A percentile compares a stretch with the other conserved stretches of the same genome.
Evolutionary conservation across 1,140 invertebrate genomes (phyloP).

Genomic region (Cydia splendana): DNA sequence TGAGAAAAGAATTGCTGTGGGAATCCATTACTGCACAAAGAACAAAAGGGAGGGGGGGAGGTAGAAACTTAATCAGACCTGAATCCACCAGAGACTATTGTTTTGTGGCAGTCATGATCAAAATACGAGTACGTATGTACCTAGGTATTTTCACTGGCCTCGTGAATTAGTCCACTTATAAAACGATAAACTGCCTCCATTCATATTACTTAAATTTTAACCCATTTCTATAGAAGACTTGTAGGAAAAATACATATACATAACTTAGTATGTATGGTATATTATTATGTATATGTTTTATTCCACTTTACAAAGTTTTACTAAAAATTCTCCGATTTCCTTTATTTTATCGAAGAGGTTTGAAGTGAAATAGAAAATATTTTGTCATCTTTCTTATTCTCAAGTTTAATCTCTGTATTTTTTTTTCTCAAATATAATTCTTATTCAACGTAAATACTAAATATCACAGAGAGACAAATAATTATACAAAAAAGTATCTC

Average conservation of each 20-base stretch:
- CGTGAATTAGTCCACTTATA: too few species aligned
- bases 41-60: not conserved
- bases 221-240: too few species aligned
- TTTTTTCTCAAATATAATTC: not conserved
- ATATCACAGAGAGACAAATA: not conserved
- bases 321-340: too few species aligned
- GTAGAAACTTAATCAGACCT: conserved; percentile 17
- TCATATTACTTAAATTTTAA: too few species aligned
- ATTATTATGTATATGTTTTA: too few species aligned
- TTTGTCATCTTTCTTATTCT: too few species aligned
- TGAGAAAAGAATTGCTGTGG: not conserved
- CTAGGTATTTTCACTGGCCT: not conserved
- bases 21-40: conserved; percentile 9
- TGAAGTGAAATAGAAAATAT: too few species aligned
- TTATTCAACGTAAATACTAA: not conserved
- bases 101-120: not conserved
- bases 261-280: too few species aligned
- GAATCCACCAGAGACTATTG: conserved; percentile 25
- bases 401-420: not conserved
- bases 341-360: too few species aligned
- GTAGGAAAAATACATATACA: too few species aligned
- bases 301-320: too few species aligned
- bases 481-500: not conserved
- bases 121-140: conserved; percentile 4
- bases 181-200: too few species aligned